Percentiles rank a stretch among this genome's conserved stretches.
These are phyloP conservation scores for Yponomeuta evonymella DNA, from an alignment of 2,888 invertebrate species.

Conservation along the genomic window DNA sequence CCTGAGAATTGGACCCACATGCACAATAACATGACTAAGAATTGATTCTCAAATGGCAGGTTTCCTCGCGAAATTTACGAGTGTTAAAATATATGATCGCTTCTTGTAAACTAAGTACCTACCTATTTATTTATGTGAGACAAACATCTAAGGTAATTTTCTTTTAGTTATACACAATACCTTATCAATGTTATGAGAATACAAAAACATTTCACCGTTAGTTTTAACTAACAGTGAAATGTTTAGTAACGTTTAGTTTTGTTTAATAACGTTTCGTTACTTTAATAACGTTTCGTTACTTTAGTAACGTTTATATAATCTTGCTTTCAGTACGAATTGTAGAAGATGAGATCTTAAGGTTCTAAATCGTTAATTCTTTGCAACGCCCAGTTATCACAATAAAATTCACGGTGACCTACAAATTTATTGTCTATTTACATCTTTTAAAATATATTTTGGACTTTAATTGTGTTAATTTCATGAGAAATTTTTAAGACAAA, in stretches of 20 bases:
- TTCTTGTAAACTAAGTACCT: no score
- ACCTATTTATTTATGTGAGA: no score
- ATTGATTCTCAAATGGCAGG: no score
- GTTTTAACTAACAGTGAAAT: not conserved
- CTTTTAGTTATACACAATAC: not conserved
- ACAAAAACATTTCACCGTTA: not conserved
- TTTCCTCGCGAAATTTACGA: no score
- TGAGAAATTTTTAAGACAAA: not conserved
- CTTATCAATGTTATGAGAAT: not conserved
- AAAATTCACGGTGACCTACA: not conserved
- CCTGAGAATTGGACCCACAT: no score
- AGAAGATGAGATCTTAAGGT: not conserved
- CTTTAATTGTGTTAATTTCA: not conserved
- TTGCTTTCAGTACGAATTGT: not conserved
- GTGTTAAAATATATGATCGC: no score
- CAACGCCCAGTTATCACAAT: not conserved
- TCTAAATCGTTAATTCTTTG: not conserved
- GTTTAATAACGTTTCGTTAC: no score
- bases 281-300: no score
- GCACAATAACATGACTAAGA: no score
- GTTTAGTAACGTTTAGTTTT: no score
- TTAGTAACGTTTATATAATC: not conserved
- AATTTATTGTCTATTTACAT: conserved; percentile 8
- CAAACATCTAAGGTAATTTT: no score
- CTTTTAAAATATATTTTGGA: conserved; percentile 5